phyloP scores from a whole-genome alignment of 2,888 invertebrate species.

The Lydus trimaculatus region DNA sequence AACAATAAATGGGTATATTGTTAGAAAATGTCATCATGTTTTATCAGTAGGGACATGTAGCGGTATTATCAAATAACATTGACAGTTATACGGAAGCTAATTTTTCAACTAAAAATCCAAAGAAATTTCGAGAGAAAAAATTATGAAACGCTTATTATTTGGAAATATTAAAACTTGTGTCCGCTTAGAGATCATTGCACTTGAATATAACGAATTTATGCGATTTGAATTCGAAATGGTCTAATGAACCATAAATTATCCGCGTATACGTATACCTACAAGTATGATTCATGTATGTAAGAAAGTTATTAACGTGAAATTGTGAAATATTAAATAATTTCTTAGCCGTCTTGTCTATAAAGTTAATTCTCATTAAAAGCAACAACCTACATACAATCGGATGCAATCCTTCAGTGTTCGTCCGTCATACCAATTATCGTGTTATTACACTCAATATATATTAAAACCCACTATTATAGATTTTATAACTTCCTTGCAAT shows the following conservation, averaged over 20 bases:
- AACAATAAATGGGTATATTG: background rate
- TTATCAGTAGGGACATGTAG: background rate
- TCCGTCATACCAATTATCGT: background rate
- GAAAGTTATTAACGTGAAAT: background rate
- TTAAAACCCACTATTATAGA: background rate
- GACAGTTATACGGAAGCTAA: background rate
- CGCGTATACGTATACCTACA: too few species aligned
- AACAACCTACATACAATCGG: slow-evolving; percentile 3
- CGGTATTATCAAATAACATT: background rate
- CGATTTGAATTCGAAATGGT: slow-evolving; percentile 6
- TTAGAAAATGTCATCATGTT: background rate
- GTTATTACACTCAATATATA: background rate
- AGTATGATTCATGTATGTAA: background rate
- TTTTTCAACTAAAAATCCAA: background rate
- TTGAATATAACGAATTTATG: slow-evolving; percentile 1
- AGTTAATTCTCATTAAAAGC: background rate
- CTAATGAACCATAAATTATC: slow-evolving; percentile 5
- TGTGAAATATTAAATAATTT: background rate
- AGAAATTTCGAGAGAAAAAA: background rate
- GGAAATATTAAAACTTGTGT: background rate
- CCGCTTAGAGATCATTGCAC: background rate
- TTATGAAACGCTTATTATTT: too few species aligned
- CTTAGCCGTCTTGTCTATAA: background rate
- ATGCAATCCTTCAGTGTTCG: background rate
- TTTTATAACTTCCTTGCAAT: background rate